A percentile compares a stretch with the other conserved stretches of the same genome.
Conservation (phyloP, 2,888 invertebrate species). For the Fabriciana adippe region DNA sequence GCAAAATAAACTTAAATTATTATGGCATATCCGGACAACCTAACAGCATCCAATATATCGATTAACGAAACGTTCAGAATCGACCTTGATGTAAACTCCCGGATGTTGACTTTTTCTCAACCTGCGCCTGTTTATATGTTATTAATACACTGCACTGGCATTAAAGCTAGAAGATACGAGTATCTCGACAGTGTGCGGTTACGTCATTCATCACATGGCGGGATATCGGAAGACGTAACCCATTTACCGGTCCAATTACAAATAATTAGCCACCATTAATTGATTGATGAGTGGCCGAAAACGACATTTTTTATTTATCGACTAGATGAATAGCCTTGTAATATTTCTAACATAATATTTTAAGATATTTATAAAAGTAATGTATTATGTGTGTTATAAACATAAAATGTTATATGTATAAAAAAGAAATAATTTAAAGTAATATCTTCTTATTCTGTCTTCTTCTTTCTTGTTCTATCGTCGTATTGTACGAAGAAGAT, state of each 20-base stretch:
- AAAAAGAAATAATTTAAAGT: no score
- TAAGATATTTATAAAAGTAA: no score
- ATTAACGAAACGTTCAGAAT: conserved; percentile 15
- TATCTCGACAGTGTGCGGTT: conserved; percentile 17
- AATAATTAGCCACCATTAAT: conserved; percentile 21
- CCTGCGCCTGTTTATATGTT: conserved; percentile 37
- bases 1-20: not conserved
- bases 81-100: conserved; percentile 35
- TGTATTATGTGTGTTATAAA: no score
- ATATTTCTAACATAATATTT: not conserved
- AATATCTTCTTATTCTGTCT: no score
- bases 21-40: conserved; percentile 8
- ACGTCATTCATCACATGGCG: conserved; percentile 25
- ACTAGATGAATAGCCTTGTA: not conserved
- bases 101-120: conserved; percentile 39
- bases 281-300: conserved; percentile 10
- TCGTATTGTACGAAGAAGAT: no score
- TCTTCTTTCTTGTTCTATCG: no score
- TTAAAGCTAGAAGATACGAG: conserved; percentile 27
- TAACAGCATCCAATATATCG: conserved; percentile 1
- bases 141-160: conserved; percentile 34
- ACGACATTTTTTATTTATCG: not conserved
- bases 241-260: conserved; percentile 16
- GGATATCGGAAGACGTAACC: conserved; percentile 10
- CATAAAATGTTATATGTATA: no score